Percentiles rank a stretch among this genome's conserved stretches.
phyloP scores from a whole-genome alignment of 2,888 invertebrate species.

The Notocelia uddmanniana region DNA sequence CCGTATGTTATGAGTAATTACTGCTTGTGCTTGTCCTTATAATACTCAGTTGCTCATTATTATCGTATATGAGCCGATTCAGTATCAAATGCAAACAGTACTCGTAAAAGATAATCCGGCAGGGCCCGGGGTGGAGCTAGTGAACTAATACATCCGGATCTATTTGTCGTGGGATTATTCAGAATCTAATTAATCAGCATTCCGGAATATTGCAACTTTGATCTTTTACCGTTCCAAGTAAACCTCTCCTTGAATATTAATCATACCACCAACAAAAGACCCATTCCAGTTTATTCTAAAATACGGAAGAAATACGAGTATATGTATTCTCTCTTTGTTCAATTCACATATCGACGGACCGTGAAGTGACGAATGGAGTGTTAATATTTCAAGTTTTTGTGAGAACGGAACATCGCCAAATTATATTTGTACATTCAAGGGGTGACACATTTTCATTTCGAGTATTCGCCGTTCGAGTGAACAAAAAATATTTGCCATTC shows the following conservation, averaged over 20 bases:
- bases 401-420: not conserved
- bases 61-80: conserved; percentile 32
- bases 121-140: conserved; percentile 21
- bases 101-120: conserved; percentile 39
- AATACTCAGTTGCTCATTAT: conserved; percentile 27
- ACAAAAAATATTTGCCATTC: not conserved
- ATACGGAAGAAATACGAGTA: not conserved
- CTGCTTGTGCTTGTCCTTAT: conserved; percentile 20
- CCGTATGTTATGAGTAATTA: conserved; percentile 18
- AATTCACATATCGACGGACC: not conserved
- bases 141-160: conserved; percentile 31
- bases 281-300: conserved; percentile 3
- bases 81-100: conserved; percentile 30
- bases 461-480: not conserved
- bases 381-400: conserved; percentile 11
- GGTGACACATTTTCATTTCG: not conserved
- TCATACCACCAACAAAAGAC: not conserved
- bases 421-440: not conserved
- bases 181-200: conserved; percentile 40
- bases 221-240: conserved; percentile 10
- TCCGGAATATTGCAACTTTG: conserved; percentile 24
- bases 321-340: not conserved
- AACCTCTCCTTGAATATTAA: not conserved
- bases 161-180: conserved; percentile 44
- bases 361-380: not conserved